Evolutionary conservation across 1,140 invertebrate genomes (phyloP).

Genomic region (Bicyclus anynana): DNA sequence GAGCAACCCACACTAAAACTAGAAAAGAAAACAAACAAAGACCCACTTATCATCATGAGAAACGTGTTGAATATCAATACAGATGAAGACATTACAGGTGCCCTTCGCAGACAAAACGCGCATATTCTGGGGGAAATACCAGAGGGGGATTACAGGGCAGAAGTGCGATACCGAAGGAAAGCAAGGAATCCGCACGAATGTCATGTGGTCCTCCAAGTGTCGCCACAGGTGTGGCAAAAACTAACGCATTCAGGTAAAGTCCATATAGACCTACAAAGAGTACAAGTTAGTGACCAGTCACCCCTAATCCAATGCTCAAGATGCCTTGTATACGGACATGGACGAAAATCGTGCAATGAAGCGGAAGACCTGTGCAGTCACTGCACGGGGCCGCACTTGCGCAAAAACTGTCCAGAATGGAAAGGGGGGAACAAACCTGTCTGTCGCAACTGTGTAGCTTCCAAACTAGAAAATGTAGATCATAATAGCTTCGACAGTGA

Average conservation of each 20-base stretch:
- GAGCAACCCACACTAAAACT: no score
- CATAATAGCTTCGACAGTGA: slow-evolving; percentile 11
- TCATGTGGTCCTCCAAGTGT: neutral
- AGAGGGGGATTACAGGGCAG: no score
- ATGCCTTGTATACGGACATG: slow-evolving; percentile 10
- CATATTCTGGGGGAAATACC: no score
- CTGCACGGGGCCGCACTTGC: slow-evolving; percentile 7
- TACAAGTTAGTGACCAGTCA: neutral
- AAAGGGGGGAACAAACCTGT: neutral
- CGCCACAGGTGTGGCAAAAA: neutral
- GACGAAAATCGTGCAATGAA: neutral
- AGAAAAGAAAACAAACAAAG: no score
- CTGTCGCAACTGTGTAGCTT: slow-evolving; percentile 7
- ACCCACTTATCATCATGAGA: no score
- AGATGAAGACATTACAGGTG: no score
- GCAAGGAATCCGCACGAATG: no score
- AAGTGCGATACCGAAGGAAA: no score
- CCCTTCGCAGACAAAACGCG: no score
- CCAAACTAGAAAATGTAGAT: neutral
- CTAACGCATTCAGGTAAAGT: neutral
- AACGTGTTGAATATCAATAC: no score
- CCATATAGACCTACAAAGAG: neutral
- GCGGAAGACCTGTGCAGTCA: slow-evolving; percentile 18
- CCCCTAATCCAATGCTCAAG: slow-evolving; percentile 12
- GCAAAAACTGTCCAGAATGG: neutral